Evolutionary conservation across 2,113 vertebrate species (phyloP).

Genomic region (Myanophis thanlyinensis): DNA sequence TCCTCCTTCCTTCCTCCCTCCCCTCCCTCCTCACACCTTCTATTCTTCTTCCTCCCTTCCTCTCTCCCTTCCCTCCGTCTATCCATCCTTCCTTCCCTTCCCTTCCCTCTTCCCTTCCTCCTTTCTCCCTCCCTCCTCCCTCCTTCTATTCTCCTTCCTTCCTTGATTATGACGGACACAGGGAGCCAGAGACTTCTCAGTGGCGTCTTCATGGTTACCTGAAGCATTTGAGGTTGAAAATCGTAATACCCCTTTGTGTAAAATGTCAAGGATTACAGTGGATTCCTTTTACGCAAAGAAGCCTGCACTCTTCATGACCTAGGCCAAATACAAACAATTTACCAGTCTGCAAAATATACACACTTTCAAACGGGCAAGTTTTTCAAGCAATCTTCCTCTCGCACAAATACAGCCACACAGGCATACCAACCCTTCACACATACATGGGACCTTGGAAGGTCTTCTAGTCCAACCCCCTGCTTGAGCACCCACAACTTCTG

Average conservation of each 20-base stretch:
- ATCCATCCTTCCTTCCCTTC: no score
- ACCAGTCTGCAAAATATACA: fast-evolving
- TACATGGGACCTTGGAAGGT: neutral
- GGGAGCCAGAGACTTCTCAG: neutral
- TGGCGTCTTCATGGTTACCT: neutral
- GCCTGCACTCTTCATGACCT: neutral
- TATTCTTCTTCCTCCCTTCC: neutral
- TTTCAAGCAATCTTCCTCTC: neutral
- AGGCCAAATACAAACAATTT: neutral
- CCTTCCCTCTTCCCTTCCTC: no score
- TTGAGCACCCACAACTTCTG: neutral
- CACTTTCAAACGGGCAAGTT: slow-evolving; percentile 8
- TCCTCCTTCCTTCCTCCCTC: fast-evolving
- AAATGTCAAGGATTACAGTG: neutral
- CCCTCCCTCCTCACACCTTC: neutral
- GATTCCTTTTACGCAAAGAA: neutral
- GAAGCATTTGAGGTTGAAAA: neutral
- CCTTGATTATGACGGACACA: neutral
- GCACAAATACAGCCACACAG: neutral
- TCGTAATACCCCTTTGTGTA: neutral
- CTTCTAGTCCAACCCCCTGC: neutral
- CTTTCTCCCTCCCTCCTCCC: no score
- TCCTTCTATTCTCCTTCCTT: no score
- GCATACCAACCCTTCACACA: neutral
- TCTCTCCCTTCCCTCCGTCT: neutral